These are phyloP conservation scores for Hippoglossus stenolepis DNA, from an alignment of 2,113 vertebrate species.

Conservation along the genomic window DNA sequence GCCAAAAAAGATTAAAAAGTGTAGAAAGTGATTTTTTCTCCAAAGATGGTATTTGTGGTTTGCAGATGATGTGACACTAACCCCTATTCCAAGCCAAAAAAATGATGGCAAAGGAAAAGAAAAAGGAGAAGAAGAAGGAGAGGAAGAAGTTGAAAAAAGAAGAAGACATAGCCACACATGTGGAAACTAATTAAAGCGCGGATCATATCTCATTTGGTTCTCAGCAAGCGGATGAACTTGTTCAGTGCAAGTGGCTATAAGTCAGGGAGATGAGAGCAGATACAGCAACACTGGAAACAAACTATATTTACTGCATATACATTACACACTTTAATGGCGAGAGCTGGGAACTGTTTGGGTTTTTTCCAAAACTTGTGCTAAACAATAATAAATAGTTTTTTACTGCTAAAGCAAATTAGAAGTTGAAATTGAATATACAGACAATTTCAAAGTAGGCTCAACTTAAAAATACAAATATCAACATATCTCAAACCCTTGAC, in stretches of 20 bases:
- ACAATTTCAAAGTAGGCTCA: too few species aligned
- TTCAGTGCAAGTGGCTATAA: constrained; percentile 29
- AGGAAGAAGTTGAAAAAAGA: constrained; percentile 1
- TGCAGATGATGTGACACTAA: constrained; percentile 31
- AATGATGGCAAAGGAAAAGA: background rate
- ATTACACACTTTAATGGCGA: background rate
- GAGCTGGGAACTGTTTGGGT: too few species aligned
- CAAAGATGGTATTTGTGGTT: constrained; percentile 30
- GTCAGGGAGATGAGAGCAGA: constrained; percentile 31
- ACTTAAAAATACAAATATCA: too few species aligned
- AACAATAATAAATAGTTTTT: too few species aligned
- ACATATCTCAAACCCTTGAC: too few species aligned
- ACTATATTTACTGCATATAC: constrained; percentile 26
- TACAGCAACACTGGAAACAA: constrained; percentile 25
- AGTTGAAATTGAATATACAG: too few species aligned
- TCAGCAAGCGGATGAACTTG: constrained; percentile 30
- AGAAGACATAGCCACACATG: too few species aligned
- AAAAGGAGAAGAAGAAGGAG: background rate
- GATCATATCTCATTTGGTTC: constrained; percentile 23
- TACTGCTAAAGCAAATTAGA: too few species aligned
- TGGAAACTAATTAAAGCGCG: too few species aligned
- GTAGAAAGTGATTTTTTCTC: background rate
- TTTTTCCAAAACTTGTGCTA: background rate
- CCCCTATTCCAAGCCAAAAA: constrained; percentile 6
- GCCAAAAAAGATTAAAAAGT: constrained; percentile 38